These are phyloP conservation scores for Champsocephalus esox DNA, from an alignment of 2,797 vertebrate genomes.

Conservation along the genomic window DNA sequence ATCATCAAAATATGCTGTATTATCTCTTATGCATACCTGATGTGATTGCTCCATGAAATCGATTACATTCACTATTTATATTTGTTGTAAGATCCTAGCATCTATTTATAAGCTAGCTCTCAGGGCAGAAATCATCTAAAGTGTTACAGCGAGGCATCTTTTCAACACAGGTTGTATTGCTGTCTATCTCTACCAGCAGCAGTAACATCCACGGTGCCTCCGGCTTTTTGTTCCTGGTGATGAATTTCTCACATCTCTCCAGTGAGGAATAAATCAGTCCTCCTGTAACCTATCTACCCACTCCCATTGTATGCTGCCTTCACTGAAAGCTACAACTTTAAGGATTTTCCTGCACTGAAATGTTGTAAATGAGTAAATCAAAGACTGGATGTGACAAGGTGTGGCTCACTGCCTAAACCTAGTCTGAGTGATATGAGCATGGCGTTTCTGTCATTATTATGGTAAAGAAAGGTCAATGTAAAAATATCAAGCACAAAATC, in stretches of 20 bases:
- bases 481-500: conserved; percentile 39
- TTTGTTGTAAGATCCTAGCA: neutral
- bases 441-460: conserved; percentile 1
- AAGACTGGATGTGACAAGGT: conserved; percentile 41
- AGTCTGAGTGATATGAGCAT: neutral
- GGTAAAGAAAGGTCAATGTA: conserved; percentile 43
- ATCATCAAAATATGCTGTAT: neutral
- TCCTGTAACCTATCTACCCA: conserved; percentile 32
- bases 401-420: conserved; percentile 38
- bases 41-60: neutral
- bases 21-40: neutral
- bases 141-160: conserved; percentile 3
- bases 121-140: neutral
- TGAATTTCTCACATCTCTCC: conserved; percentile 35
- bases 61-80: neutral
- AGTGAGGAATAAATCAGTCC: conserved; percentile 35
- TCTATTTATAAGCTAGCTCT: neutral
- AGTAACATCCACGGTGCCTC: conserved; percentile 6
- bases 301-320: conserved; percentile 8
- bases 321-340: neutral
- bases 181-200: conserved; percentile 10
- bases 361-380: conserved; percentile 14
- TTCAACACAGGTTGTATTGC: neutral
- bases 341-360: conserved; percentile 9
- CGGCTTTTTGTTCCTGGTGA: conserved; percentile 40